Conservation (phyloP, 1,140 invertebrate species). For the Tetramorium simillimum region DNA sequence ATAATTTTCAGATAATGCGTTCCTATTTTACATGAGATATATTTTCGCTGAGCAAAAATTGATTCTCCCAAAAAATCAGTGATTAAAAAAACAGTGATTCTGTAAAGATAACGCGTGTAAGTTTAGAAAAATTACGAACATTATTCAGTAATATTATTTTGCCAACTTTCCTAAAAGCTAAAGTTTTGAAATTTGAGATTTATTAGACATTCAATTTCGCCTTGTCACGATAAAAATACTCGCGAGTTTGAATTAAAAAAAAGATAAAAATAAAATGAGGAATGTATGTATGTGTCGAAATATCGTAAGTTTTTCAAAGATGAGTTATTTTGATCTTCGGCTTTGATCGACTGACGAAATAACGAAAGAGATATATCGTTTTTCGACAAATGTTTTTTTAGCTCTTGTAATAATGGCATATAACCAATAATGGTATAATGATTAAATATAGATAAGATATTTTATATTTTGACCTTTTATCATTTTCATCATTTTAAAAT, state of each 20-base stretch:
- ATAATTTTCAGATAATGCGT: neutral
- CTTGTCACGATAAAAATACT: neutral
- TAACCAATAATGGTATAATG: neutral
- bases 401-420: neutral
- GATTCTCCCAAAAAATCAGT: neutral
- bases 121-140: neutral
- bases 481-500: neutral
- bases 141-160: neutral
- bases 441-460: constrained; percentile 7
- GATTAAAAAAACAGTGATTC: neutral
- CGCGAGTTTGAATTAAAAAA: neutral
- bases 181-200: neutral
- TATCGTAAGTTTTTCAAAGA: neutral
- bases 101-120: too few species aligned
- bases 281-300: neutral
- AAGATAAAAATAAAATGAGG: constrained; percentile 5
- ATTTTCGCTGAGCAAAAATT: neutral
- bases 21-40: neutral
- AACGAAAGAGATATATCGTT: neutral
- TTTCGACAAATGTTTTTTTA: constrained; percentile 2
- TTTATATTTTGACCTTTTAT: neutral
- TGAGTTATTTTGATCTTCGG: neutral
- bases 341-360: neutral
- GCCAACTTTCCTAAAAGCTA: neutral
- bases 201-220: neutral